A percentile compares a stretch with the other conserved stretches of the same genome.
Conservation (phyloP, 2,888 invertebrate species). For the Chironomus riparius region DNA sequence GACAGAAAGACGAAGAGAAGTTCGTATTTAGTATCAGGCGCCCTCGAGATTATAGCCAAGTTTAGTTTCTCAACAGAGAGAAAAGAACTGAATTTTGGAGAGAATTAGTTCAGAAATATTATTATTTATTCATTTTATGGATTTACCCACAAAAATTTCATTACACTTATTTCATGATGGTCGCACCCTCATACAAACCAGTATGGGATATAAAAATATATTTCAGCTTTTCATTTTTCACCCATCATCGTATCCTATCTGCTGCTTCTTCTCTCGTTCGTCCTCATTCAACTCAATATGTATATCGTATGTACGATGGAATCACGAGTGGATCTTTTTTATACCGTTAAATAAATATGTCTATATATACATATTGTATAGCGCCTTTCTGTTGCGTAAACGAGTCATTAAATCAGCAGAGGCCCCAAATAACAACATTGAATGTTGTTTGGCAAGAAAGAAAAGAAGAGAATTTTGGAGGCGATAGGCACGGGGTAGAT, state of each 20-base stretch:
- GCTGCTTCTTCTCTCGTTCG: too few species aligned
- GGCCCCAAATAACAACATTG: neutral
- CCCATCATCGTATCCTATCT: too few species aligned
- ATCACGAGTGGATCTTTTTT: too few species aligned
- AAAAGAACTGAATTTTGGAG: neutral
- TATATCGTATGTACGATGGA: too few species aligned
- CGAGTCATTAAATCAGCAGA: neutral
- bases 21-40: neutral
- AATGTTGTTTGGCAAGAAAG: neutral
- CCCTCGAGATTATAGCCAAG: neutral
- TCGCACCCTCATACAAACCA: neutral
- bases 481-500: neutral
- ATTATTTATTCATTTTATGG: slow-evolving; percentile 18
- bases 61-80: neutral
- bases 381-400: neutral
- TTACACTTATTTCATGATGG: slow-evolving; percentile 7
- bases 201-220: neutral
- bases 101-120: neutral
- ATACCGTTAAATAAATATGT: too few species aligned
- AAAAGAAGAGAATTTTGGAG: neutral
- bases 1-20: too few species aligned
- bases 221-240: too few species aligned
- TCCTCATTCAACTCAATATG: too few species aligned
- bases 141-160: slow-evolving; percentile 6
- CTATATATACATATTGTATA: neutral